A percentile compares a stretch with the other conserved stretches of the same genome.
Evolutionary conservation across 2,888 invertebrate species (phyloP).

Genomic region (Hoplodrina ambigua): DNA sequence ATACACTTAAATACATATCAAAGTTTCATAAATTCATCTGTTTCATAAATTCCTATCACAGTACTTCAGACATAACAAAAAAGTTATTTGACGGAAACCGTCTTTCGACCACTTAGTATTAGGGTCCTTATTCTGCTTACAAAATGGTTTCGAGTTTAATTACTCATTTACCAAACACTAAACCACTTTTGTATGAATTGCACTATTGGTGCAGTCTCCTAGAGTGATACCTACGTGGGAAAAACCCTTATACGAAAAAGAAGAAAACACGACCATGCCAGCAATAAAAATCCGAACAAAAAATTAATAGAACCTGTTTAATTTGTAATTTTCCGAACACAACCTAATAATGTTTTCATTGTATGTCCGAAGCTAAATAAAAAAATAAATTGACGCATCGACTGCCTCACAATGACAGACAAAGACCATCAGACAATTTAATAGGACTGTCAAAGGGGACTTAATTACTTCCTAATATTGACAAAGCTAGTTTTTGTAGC

Average conservation of each 20-base stretch:
- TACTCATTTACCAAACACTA: too few relatives aligned
- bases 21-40: too few relatives aligned
- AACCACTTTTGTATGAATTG: too few relatives aligned
- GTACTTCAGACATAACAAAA: too few relatives aligned
- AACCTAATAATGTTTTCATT: constrained; percentile 45
- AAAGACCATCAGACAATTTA: constrained; percentile 76
- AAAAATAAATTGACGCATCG: constrained; percentile 71
- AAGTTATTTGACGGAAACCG: too few relatives aligned
- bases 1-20: too few relatives aligned
- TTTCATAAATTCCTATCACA: too few relatives aligned
- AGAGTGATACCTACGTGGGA: not conserved
- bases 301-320: constrained; percentile 30
- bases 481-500: constrained; percentile 80
- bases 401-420: constrained; percentile 61
- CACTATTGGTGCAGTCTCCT: too few relatives aligned
- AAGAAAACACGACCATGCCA: not conserved
- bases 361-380: constrained; percentile 6
- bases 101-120: too few relatives aligned
- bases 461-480: constrained; percentile 89
- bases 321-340: constrained; percentile 34
- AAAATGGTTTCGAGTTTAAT: too few relatives aligned
- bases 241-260: not conserved
- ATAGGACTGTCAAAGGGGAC: constrained; percentile 80
- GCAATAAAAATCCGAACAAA: constrained; percentile 5
- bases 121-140: too few relatives aligned